Conservation (phyloP, 2,797 vertebrate species). For the Erethizon dorsatum region DNA sequence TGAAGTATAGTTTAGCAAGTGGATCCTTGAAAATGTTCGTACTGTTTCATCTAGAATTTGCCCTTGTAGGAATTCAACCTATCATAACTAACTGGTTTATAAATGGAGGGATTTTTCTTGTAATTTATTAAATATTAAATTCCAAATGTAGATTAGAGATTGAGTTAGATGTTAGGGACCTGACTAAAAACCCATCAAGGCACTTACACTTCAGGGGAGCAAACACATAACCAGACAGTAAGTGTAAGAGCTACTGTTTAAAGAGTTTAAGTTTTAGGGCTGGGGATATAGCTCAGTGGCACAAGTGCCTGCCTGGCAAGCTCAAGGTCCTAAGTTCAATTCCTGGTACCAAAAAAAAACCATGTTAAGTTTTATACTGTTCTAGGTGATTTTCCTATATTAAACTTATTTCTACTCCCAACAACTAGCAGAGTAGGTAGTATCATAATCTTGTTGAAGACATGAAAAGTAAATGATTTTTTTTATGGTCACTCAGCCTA, state of each 20-base stretch:
- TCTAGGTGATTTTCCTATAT: background rate
- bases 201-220: background rate
- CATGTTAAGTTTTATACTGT: background rate
- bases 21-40: slow-evolving; percentile 36
- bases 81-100: background rate
- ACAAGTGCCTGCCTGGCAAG: too few species aligned
- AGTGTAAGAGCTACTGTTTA: background rate
- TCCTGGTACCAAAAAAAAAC: too few species aligned
- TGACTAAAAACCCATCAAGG: background rate
- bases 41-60: background rate
- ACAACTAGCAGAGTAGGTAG: background rate
- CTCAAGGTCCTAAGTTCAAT: too few species aligned
- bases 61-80: background rate
- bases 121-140: slow-evolving; percentile 20
- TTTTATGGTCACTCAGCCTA: background rate
- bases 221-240: background rate
- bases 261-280: background rate
- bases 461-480: background rate
- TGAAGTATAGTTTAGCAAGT: background rate
- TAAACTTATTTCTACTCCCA: background rate
- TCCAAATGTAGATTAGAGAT: background rate
- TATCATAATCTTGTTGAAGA: slow-evolving; percentile 11
- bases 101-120: background rate
- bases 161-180: background rate
- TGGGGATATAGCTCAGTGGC: too few species aligned